These are phyloP conservation scores for Gasterosteus nipponicus DNA, from an alignment of 2,113 vertebrate species.

Conservation along the genomic window DNA sequence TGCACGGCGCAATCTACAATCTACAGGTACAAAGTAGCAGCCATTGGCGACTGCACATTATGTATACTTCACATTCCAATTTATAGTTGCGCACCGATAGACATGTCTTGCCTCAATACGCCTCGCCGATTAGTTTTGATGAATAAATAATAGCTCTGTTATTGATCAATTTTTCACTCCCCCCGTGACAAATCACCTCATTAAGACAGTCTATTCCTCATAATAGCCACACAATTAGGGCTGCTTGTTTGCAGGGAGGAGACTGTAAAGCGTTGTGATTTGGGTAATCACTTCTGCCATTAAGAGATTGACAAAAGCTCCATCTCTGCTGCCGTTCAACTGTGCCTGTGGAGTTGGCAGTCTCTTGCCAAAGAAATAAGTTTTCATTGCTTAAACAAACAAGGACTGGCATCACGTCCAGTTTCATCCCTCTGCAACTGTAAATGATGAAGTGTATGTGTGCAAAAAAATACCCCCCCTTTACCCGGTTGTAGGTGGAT, in stretches of 20 bases:
- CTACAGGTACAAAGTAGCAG: conserved; percentile 2
- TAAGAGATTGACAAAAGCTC: conserved; percentile 59
- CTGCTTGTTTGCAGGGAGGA: conserved; percentile 66
- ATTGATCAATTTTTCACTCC: conserved; percentile 71
- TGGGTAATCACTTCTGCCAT: conserved; percentile 67
- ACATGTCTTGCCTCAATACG: conserved; percentile 32
- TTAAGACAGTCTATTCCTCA: conserved; percentile 73
- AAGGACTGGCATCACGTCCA: neutral
- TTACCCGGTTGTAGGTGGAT: conserved; percentile 9
- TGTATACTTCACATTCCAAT: conserved; percentile 16
- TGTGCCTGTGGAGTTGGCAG: neutral
- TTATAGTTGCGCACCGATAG: conserved; percentile 30
- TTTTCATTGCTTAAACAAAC: conserved; percentile 22
- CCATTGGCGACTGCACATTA: neutral
- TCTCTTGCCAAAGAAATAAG: neutral
- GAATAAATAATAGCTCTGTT: conserved; percentile 72
- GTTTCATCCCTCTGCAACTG: neutral
- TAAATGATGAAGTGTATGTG: neutral
- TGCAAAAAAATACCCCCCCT: neutral
- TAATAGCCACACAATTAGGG: conserved; percentile 67
- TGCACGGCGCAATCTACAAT: neutral
- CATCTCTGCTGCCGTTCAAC: conserved; percentile 24
- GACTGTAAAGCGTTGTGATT: conserved; percentile 65
- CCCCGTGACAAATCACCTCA: conserved; percentile 72
- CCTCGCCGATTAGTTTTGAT: conserved; percentile 63